phyloP scores from a whole-genome alignment of 64 coral and sea anemone species.

The Platygyra sinensis region DNA sequence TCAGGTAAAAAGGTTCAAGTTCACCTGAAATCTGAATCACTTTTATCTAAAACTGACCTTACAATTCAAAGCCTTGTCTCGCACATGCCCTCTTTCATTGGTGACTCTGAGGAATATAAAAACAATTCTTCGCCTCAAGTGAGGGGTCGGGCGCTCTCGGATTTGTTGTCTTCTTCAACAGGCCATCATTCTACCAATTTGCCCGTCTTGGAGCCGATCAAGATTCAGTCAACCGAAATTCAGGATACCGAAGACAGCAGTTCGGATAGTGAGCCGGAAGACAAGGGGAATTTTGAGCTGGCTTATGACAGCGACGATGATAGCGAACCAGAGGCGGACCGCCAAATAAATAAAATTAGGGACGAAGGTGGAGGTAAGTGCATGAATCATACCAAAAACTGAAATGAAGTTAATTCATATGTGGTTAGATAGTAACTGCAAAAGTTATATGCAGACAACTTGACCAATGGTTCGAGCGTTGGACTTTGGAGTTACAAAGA shows the following conservation, averaged over 20 bases:
- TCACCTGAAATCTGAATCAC: conserved; percentile 73
- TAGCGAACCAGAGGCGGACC: conserved; percentile 58
- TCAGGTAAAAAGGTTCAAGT: conserved; percentile 68
- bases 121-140: conserved; percentile 29
- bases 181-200: conserved; percentile 29
- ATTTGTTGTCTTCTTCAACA: conserved; percentile 67
- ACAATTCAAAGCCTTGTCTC: conserved; percentile 79
- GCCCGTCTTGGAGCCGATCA: conserved; percentile 87
- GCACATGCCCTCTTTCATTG: conserved; percentile 46
- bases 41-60: conserved; percentile 78
- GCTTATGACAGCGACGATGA: conserved; percentile 43
- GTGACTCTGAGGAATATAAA: background rate
- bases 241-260: conserved; percentile 19
- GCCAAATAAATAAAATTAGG: conserved; percentile 28
- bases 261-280: conserved; percentile 63
- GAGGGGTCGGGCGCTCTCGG: conserved; percentile 81
- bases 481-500: too few species aligned
- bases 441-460: too few species aligned
- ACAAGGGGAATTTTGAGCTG: conserved; percentile 39
- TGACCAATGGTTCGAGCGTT: too few species aligned
- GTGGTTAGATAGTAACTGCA: too few species aligned
- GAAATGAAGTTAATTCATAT: too few species aligned
- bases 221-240: conserved; percentile 68
- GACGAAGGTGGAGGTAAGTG: background rate
- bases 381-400: too few species aligned